phyloP scores from a whole-genome alignment of 2,113 vertebrate genomes.

The Neofelis nebulosa region DNA sequence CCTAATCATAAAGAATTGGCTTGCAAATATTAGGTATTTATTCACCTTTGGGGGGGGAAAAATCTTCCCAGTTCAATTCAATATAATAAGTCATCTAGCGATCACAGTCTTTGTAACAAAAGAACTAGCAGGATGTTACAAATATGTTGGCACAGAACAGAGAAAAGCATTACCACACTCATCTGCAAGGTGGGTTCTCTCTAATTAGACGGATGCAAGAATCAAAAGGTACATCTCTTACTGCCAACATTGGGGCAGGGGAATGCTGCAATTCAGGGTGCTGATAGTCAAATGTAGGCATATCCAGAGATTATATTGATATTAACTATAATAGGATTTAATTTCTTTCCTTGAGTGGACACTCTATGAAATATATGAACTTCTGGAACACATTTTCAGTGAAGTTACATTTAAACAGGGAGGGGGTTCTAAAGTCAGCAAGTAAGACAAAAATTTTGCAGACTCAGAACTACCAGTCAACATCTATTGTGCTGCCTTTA shows the following conservation, averaged over 20 bases:
- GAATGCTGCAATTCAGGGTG: neutral
- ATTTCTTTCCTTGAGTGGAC: neutral
- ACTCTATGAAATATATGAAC: neutral
- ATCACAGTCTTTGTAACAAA: slow-evolving; percentile 39
- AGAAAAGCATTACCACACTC: neutral
- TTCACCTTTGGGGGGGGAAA: slow-evolving; percentile 6
- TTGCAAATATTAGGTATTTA: slow-evolving; percentile 74
- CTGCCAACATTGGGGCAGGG: neutral
- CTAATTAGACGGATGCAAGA: neutral
- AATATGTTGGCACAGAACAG: neutral
- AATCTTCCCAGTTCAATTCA: slow-evolving; percentile 2
- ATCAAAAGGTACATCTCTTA: neutral
- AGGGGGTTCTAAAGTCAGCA: neutral
- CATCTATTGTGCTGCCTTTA: neutral
- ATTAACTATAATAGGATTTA: neutral
- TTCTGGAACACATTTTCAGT: neutral
- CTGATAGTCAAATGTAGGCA: neutral
- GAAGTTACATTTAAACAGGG: neutral
- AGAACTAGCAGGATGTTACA: neutral
- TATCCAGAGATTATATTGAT: neutral
- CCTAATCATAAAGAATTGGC: slow-evolving; percentile 64
- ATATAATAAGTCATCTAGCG: slow-evolving; percentile 26
- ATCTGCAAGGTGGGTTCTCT: neutral
- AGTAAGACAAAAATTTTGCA: neutral
- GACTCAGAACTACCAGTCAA: neutral